Percentiles rank a stretch among this genome's conserved stretches.
These are phyloP conservation scores for Fratercula arctica DNA, from an alignment of 2,797 vertebrate genomes.

Conservation along the genomic window DNA sequence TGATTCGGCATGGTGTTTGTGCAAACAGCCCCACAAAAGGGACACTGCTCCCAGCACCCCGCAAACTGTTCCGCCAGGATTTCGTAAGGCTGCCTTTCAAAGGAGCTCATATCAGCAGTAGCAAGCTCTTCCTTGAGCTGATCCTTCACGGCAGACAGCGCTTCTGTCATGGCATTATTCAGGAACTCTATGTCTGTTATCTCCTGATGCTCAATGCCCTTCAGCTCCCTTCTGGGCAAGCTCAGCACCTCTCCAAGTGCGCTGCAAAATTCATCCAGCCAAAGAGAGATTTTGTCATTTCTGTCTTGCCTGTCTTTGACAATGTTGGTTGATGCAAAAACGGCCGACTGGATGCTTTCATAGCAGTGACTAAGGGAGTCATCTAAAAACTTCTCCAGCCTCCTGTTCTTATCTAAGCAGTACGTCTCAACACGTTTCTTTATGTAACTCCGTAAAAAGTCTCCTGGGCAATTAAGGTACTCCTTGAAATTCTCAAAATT, in stretches of 20 bases:
- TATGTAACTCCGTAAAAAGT: slow-evolving; percentile 60
- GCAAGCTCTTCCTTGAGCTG: rapidly evolving
- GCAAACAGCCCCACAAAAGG: slow-evolving; percentile 67
- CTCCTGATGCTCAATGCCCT: slow-evolving; percentile 59
- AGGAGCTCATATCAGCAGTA: rapidly evolving
- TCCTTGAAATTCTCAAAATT: slow-evolving; percentile 58
- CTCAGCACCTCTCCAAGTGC: slow-evolving; percentile 27
- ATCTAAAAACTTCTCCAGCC: slow-evolving; percentile 24
- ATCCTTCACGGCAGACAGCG: background rate
- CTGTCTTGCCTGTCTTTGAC: slow-evolving; percentile 13
- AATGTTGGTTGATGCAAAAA: slow-evolving; percentile 42
- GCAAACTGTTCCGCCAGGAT: slow-evolving; percentile 56
- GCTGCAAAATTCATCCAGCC: slow-evolving; percentile 71
- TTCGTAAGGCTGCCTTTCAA: background rate
- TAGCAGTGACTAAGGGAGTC: background rate
- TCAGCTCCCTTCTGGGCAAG: slow-evolving; percentile 57
- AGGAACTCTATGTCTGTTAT: slow-evolving; percentile 67
- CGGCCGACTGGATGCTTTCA: slow-evolving; percentile 19
- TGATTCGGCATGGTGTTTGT: slow-evolving; percentile 54
- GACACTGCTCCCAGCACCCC: slow-evolving; percentile 69
- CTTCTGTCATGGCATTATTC: background rate
- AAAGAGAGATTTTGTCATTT: slow-evolving; percentile 19
- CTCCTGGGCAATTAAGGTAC: slow-evolving; percentile 32
- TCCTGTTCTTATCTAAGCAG: background rate
- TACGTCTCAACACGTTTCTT: background rate